These are phyloP conservation scores for Neuroscelio doddi DNA, from an alignment of 2,888 invertebrate species.

Conservation along the genomic window DNA sequence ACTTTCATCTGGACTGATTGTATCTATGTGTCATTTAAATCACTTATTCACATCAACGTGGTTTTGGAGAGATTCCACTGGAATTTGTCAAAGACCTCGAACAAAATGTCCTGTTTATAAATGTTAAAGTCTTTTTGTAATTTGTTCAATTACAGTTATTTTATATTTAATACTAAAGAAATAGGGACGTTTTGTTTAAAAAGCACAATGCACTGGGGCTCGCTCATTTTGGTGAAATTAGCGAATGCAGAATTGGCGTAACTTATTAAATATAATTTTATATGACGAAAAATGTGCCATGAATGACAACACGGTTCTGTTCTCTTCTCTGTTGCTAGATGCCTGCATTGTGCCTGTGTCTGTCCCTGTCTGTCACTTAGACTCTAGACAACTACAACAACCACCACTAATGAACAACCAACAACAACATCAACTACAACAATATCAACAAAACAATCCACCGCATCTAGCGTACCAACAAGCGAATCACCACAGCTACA, in stretches of 20 bases:
- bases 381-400: conserved; percentile 71
- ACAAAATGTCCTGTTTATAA: no score
- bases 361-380: conserved; percentile 73
- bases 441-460: conserved; percentile 72
- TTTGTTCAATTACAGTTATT: no score
- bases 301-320: conserved; percentile 72
- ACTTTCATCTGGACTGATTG: no score
- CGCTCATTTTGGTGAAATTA: neutral
- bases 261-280: conserved; percentile 29
- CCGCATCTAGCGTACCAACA: conserved; percentile 73
- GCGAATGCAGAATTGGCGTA: conserved; percentile 38
- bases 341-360: conserved; percentile 80
- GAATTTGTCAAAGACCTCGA: no score
- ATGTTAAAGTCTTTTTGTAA: no score
- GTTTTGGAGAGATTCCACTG: no score
- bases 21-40: no score
- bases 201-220: conserved; percentile 1
- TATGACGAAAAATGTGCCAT: conserved; percentile 62
- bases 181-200: neutral
- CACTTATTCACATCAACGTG: no score
- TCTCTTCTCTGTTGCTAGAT: conserved; percentile 93
- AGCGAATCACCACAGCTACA: conserved; percentile 73
- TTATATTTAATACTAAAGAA: no score
- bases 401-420: conserved; percentile 67
- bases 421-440: conserved; percentile 67